Base-by-base conservation (phyloP, 2,797 vertebrate genomes). In the Acrossocheilus wenchowensis region DNA sequence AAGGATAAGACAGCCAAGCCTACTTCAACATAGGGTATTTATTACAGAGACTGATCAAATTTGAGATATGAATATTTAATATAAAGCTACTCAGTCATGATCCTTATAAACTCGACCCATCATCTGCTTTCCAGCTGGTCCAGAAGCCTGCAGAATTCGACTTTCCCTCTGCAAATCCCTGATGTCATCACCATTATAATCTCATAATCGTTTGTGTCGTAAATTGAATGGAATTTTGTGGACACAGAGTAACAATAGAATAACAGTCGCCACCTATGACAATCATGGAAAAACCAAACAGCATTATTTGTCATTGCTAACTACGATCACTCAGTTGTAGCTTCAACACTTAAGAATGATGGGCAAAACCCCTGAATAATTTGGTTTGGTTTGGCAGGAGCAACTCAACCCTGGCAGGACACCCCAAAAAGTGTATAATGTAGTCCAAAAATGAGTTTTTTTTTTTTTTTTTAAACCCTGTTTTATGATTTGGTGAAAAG, bases 41-140 rank as follows among this genome's bases (percentile, higher is more conserved):
- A 82, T 85, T 82, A 82, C 60, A n/a, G 75, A 69, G 64, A 85
- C 39, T 50, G 48, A 73, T 60, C 39, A 57, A 60, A 82, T 83
- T 69, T 80, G 50, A 87, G 43, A 86, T 83, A 57, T 78, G n/a
- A 73, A 75, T 83, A 81, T 41, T 83, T 48, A 74, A 74, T 75
- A 83, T 50, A 77, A 74, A 74, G 12, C 54, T 48, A 48, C 34
- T 83, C 19, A 45, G 7, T 83, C 15, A 83, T 48, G 50, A 62
- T 74, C 26, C 17, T 43, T 74, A 41, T 39, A 54, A 68, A 81
- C 4, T 64, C 26, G 73, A 23, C 23, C 45, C 54, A 77, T 64
- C 82, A 73, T 86, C 84, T 86, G 81, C 74, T 84, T 5, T 77
- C 60, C 21, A 84, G 43, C 72, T 84, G 73, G 57, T 52, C 64